Conservation (phyloP, 2,113 vertebrate genomes). For the Desmodus rotundus region DNA sequence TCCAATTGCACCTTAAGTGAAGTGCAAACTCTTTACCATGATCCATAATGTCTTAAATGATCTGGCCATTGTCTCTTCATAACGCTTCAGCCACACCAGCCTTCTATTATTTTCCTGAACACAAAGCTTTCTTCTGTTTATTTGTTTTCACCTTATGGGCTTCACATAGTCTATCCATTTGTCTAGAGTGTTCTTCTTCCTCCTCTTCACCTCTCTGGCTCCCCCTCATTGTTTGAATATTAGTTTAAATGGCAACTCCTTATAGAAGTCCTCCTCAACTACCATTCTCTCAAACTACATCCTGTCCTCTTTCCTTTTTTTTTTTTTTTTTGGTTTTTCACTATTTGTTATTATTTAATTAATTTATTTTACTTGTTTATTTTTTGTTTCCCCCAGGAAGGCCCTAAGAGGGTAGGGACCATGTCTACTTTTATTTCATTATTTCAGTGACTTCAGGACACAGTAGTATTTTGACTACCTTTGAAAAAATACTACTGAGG, state of each 20-base stretch:
- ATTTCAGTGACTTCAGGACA: background rate
- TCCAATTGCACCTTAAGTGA: background rate
- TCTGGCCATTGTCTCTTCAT: background rate
- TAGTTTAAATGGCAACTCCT: background rate
- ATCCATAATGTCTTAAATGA: background rate
- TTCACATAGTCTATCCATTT: background rate
- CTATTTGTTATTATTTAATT: background rate
- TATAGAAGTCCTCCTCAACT: background rate
- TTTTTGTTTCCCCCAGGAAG: background rate
- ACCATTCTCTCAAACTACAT: background rate
- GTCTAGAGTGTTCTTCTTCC: background rate
- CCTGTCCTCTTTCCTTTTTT: background rate
- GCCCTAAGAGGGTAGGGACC: background rate
- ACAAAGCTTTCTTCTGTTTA: background rate
- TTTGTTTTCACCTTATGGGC: background rate
- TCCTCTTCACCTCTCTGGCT: background rate
- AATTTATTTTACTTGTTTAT: background rate
- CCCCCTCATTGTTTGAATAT: background rate
- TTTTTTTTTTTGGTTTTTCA: background rate
- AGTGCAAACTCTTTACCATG: background rate
- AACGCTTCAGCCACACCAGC: background rate
- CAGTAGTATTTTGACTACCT: background rate
- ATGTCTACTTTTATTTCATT: background rate
- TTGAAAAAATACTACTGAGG: background rate
- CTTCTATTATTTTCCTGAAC: background rate